phyloP scores from a whole-genome alignment of 2,797 vertebrate species.

The Bufotes viridis region DNA sequence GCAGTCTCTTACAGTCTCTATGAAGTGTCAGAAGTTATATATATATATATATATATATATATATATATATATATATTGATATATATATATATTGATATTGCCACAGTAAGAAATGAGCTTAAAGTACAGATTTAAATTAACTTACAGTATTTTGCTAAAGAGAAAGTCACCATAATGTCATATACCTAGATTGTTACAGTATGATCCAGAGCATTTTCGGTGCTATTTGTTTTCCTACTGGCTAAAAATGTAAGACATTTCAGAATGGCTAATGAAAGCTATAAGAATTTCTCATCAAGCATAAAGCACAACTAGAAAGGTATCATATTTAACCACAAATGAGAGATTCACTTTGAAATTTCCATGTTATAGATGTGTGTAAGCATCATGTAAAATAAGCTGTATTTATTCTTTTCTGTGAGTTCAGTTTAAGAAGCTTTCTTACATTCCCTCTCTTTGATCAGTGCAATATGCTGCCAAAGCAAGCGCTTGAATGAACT shows the following conservation, averaged over 20 bases:
- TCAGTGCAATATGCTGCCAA: not conserved
- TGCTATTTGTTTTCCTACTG: not conserved
- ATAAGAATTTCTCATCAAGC: not conserved
- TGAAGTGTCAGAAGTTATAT: too few relatives aligned
- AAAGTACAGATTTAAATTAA: too few relatives aligned
- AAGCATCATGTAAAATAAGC: not conserved
- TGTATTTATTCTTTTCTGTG: constrained; percentile 3
- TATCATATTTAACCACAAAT: not conserved
- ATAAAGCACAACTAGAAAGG: constrained; percentile 4
- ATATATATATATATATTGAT: too few relatives aligned
- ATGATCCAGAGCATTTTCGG: not conserved
- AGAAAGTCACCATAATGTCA: too few relatives aligned
- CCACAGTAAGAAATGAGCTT: too few relatives aligned
- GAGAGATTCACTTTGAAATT: constrained; percentile 5
- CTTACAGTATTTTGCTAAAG: too few relatives aligned
- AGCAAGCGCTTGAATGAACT: not conserved
- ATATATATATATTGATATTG: too few relatives aligned
- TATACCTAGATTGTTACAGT: too few relatives aligned
- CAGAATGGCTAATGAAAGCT: not conserved
- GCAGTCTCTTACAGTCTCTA: too few relatives aligned
- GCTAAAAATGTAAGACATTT: not conserved
- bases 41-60: too few relatives aligned
- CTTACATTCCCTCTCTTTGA: constrained; percentile 3
- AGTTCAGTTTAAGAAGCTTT: not conserved
- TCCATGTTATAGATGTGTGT: not conserved